Evolutionary conservation across 2,797 vertebrate species (phyloP), one percentile per base, ranked within the genome.

Genomic region (Corythornis leucogaster): DNA sequence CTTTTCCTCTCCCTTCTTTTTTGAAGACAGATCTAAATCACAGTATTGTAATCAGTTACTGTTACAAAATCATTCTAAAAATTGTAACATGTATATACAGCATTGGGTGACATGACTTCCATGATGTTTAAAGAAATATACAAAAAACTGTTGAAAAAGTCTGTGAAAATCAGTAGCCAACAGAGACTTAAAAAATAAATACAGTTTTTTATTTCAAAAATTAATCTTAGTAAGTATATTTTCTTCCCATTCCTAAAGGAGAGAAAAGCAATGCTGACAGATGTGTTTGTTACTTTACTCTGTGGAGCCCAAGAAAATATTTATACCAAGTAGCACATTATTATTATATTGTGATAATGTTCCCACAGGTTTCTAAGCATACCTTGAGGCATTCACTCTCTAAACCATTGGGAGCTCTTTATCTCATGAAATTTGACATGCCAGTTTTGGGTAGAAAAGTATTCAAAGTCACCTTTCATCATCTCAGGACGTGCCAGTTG

Each of bases 381-480:
- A 67, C 64, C 70, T 94, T 73, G 63, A 89, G 50, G 42, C 74
- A 91, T 79, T 68, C 54, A 11, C 17, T 62, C 40, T 70, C 70
- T 83, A 85, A 69, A 55, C 75, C 61, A 67, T 22, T 74, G 62
- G 67, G 66, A 69, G 25, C 35, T 73, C n/a, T 93, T 90, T 51
- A 26, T 85, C 42, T 69, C 40, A 45, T 45, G 50, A 83, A 80
- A 89, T 73, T 70, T 80, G 82, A 78, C 42, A 80, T 68, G 31
- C 11, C 11, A 35, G 38, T 83, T 91, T 78, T 58, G 28, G 25
- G 35, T 80, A 69, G 67, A 74, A 85, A 90, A 83, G 31, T 89
- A 57, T 48, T 89, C 42, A 87, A 85, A 76, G 48, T 82, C 88
- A 61, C 48, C 24, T 79, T 94, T 95, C 54, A 73, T 92, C 87